These are phyloP conservation scores for Dryas iulia DNA, from an alignment of 1,140 invertebrate species.

Conservation along the genomic window DNA sequence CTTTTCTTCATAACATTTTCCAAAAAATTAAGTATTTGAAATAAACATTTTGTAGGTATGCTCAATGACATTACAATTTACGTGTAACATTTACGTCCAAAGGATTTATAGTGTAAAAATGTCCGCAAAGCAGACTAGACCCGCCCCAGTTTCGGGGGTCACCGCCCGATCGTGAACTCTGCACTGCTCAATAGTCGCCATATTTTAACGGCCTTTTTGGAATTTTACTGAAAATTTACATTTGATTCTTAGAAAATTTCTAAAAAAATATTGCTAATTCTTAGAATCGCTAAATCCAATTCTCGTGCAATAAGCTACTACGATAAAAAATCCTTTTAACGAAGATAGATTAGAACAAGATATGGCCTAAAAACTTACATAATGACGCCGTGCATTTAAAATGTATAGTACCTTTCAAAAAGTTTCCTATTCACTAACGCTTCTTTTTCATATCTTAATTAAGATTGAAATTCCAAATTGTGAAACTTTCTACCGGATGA, in stretches of 20 bases:
- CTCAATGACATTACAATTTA: neutral
- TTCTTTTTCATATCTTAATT: slow-evolving; percentile 6
- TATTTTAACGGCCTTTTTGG: slow-evolving; percentile 36
- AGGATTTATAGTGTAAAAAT: slow-evolving; percentile 43
- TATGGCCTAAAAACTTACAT: neutral
- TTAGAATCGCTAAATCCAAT: too few relatives aligned
- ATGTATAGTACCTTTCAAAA: neutral
- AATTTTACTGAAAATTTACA: slow-evolving; percentile 22
- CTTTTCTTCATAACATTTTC: neutral
- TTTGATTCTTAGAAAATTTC: neutral
- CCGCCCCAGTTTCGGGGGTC: slow-evolving; percentile 64
- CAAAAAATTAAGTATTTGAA: neutral
- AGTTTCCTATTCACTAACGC: neutral
- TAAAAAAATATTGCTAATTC: neutral
- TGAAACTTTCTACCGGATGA: slow-evolving; percentile 20
- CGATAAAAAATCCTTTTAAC: neutral
- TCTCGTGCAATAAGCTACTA: too few relatives aligned
- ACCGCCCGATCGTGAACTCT: slow-evolving; percentile 69
- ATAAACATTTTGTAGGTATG: neutral
- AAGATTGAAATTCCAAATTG: slow-evolving; percentile 20
- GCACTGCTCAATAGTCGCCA: slow-evolving; percentile 51
- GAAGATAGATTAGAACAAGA: neutral
- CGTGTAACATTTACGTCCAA: slow-evolving; percentile 15
- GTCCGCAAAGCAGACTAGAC: slow-evolving; percentile 43
- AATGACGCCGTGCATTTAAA: neutral